A percentile compares a stretch with the other conserved stretches of the same genome.
These are phyloP conservation scores for Scaptomyza polygonia DNA, from an alignment of 2,888 invertebrate genomes.

Conservation along the genomic window DNA sequence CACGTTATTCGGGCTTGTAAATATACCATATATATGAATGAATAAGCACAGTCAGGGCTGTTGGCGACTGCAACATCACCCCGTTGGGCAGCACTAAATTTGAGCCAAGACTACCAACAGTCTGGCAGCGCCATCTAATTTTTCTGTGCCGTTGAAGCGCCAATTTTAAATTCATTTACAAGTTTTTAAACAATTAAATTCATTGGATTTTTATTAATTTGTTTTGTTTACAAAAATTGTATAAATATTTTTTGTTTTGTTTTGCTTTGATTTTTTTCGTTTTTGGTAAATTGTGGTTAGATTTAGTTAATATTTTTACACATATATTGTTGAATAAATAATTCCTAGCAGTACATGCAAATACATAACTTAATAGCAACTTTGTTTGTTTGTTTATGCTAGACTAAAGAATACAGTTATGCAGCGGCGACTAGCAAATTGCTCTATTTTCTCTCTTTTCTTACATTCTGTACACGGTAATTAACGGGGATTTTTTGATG, in stretches of 20 bases:
- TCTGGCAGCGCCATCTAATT: constrained; percentile 15
- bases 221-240: constrained; percentile 69
- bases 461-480: constrained; percentile 46
- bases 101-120: background rate
- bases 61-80: background rate
- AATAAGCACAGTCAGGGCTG: background rate
- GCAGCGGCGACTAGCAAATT: constrained; percentile 72
- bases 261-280: constrained; percentile 11
- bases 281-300: constrained; percentile 65
- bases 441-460: constrained; percentile 22
- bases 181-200: constrained; percentile 49
- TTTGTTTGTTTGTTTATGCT: constrained; percentile 38
- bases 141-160: background rate
- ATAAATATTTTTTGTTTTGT: constrained; percentile 48
- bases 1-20: no score
- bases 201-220: constrained; percentile 57
- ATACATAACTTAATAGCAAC: constrained; percentile 49
- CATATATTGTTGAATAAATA: constrained; percentile 28
- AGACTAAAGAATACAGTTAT: constrained; percentile 66
- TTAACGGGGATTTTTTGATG: constrained; percentile 23
- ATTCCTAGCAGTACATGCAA: constrained; percentile 50
- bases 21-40: background rate
- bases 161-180: constrained; percentile 2
- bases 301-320: constrained; percentile 50
- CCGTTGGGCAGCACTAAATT: background rate